phyloP scores from a whole-genome alignment of 2,113 vertebrate genomes.

The Phalacrocorax aristotelis region DNA sequence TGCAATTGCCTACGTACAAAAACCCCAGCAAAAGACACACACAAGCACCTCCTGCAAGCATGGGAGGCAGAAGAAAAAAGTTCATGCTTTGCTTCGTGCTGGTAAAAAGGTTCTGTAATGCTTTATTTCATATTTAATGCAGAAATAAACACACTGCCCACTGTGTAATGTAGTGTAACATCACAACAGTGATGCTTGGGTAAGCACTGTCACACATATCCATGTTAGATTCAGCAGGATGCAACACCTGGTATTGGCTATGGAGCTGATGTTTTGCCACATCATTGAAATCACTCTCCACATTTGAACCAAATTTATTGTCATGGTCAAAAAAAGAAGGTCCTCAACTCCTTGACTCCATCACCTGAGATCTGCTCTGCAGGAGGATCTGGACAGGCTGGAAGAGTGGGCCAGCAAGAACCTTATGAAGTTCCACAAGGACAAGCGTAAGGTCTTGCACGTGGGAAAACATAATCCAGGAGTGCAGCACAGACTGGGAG shows the following conservation, averaged over 20 bases:
- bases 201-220: neutral
- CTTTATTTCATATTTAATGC: neutral
- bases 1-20: neutral
- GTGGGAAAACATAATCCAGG: no score
- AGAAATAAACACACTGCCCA: neutral
- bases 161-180: neutral
- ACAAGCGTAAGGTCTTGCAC: no score
- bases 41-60: neutral
- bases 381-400: no score
- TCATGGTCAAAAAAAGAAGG: neutral
- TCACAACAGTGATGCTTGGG: neutral
- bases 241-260: fast-evolving
- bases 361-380: fast-evolving
- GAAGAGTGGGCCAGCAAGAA: no score
- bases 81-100: neutral
- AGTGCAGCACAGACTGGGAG: no score
- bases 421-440: no score
- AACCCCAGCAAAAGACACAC: neutral
- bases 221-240: neutral
- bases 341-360: neutral
- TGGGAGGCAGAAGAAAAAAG: neutral
- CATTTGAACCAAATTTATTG: neutral
- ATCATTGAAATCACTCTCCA: neutral
- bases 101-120: neutral
- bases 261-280: neutral